These are phyloP conservation scores for Orycteropus afer DNA, from an alignment of 2,113 vertebrate species.

Conservation along the genomic window DNA sequence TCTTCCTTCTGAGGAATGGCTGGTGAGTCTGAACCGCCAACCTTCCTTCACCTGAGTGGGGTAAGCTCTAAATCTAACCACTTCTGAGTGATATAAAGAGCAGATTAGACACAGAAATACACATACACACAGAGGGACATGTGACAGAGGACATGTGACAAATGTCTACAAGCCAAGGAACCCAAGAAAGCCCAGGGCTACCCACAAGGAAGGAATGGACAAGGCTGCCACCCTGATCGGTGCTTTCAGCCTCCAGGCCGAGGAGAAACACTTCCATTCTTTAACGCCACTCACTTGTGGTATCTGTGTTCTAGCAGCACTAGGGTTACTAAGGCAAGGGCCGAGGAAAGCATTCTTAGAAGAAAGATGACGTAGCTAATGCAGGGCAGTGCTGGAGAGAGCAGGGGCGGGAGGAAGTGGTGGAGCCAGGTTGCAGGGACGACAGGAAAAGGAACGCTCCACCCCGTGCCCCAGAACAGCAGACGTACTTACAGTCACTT, in stretches of 20 bases:
- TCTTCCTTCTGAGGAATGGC: no score
- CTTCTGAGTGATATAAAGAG: not conserved
- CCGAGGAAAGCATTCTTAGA: not conserved
- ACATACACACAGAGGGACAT: not conserved
- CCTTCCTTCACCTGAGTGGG: no score
- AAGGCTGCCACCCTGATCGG: not conserved
- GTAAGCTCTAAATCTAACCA: not conserved
- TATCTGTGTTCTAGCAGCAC: not conserved
- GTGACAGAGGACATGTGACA: not conserved
- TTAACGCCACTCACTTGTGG: not conserved
- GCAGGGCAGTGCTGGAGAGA: not conserved
- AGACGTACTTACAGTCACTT: constrained; percentile 92
- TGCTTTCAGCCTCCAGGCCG: not conserved
- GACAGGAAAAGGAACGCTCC: not conserved
- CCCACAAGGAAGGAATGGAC: not conserved
- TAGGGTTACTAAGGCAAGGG: not conserved
- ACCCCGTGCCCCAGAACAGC: accelerated
- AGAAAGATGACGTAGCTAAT: not conserved
- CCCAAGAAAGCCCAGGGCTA: not conserved
- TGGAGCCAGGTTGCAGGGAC: not conserved
- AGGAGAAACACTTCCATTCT: not conserved
- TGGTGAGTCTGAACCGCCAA: no score
- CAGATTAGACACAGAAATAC: not conserved
- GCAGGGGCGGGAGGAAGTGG: not conserved
- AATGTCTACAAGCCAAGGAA: not conserved